Evolutionary conservation across 2,888 invertebrate genomes (phyloP), one percentile per base, ranked within the genome.

Genomic region (Acrobasis repandana): DNA sequence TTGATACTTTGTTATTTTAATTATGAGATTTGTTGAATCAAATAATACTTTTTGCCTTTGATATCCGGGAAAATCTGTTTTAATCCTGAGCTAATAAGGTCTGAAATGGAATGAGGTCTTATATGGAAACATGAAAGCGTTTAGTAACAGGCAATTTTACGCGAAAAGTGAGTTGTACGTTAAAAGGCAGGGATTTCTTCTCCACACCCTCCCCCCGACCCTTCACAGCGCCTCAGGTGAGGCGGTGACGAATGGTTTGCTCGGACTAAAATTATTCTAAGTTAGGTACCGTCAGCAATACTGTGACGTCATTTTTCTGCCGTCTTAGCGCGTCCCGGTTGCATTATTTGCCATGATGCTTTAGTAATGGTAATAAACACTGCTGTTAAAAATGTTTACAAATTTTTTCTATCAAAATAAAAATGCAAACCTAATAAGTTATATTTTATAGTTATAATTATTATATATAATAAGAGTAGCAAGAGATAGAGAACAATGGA

Each of bases 1-100:
- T 36, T 38, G 11, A 43, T 43, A 43, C 14, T 43, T 43, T n/a
- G 43, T 43, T 43, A 43, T 43, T 43, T 43, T 43, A 43, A 43
- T 43, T 43, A 43, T n/a, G 43, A 43, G 43, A 43, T 43, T 43
- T 43, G 43, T n/a, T 43, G 43, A 43, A 43, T 43, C 43, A 43
- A 43, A 43, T 43, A 36, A 43, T 43, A 43, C 43, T 43, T 43
- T 43, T 43, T 43, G n/a, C 5, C 14, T 43, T 5, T n/a, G 14
- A 43, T 43, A 43, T n/a, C n/a, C 11, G n/a, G 43, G 43, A 43
- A 43, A 43, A 43, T 14, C 11, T 14, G n/a, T n/a, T 43, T 43
- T 43, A 43, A n/a, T 0, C 3, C 6, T n/a, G 14, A 14, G 14
- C 5, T 14, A 28, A 14, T 43, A 43, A 43, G 6, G 43, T 43